Base-by-base conservation (phyloP, 2,797 vertebrate species). In the Alauda arvensis region DNA sequence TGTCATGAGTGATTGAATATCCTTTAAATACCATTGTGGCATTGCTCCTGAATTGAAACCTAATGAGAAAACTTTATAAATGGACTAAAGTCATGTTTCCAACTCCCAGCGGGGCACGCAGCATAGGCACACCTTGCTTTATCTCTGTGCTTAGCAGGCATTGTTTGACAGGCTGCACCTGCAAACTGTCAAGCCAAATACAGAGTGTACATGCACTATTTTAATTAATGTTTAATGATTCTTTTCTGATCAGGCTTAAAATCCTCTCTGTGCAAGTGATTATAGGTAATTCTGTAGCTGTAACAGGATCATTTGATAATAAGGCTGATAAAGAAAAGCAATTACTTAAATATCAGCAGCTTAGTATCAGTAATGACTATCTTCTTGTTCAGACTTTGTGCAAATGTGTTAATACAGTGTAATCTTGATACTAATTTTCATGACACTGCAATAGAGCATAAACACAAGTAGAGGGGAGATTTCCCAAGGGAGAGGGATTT, bases 31-130 rank as follows among this genome's bases (percentile, higher is more conserved):
- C 77, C 75, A 52, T 82, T 39, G 51, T 93, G 61, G 65, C 72
- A 80, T 89, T 87, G 52, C 71, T 93, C 68, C 74, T 77, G 82
- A 90, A 93, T 84, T 7, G 70, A 90, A 92, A 87, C 52, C 77
- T 88, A 87, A 92, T 82, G 93, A 93, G 91, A 94, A 92, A 94
- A 83, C 70, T 88, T 90, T 93, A 90, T 74, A 91, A 90, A 92
- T 72, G 77, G 84, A 85, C 85, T 89, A 40, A 90, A 93, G 82
- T 81, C 74, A 83, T 87, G 84, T 80, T 91, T 88, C 29, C 49
- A 85, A 34, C 52, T 92, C 90, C 88, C 84, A 88, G 26, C 23
- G 77, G 91, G 75, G 60, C 76, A 56, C 33, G 83, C 48, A 48
- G 46, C 3, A 8, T 53, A 78, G 88, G 48, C 43, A 70, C 37